Evolutionary conservation across 1,140 invertebrate genomes (phyloP).

Genomic region (Dolichoris vasculosae): DNA sequence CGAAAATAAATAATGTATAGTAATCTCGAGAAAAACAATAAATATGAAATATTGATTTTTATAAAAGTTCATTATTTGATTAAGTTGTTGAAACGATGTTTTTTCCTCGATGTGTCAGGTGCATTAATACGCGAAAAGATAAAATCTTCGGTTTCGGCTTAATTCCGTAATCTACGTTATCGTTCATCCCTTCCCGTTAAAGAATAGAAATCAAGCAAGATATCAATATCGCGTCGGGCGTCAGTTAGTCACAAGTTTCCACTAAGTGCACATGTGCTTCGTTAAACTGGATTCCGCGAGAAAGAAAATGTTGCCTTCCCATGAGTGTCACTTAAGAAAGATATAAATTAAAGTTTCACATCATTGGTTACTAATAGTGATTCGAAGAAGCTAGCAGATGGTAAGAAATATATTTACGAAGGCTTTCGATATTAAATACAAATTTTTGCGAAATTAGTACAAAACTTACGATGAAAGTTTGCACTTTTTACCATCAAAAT

Average conservation of each 20-base stretch:
- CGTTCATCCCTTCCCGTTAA: constrained; percentile 24
- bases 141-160: neutral
- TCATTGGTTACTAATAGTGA: neutral
- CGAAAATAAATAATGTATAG: too few species aligned
- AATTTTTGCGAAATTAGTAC: too few species aligned
- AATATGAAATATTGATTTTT: too few species aligned
- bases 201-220: constrained; percentile 30
- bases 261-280: neutral
- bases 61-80: too few species aligned
- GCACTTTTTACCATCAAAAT: too few species aligned
- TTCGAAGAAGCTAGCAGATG: constrained; percentile 15
- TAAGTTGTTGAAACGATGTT: too few species aligned
- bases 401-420: constrained; percentile 2
- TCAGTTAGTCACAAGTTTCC: constrained; percentile 33
- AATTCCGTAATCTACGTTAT: constrained; percentile 29
- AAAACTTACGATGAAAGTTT: too few species aligned
- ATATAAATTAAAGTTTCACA: neutral
- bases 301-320: neutral
- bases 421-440: neutral
- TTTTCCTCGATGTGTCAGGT: too few species aligned
- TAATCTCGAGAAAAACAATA: too few species aligned
- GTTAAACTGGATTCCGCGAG: neutral
- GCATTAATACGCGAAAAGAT: neutral
- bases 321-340: neutral
- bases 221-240: constrained; percentile 5